A percentile compares a stretch with the other conserved stretches of the same genome.
Conservation (phyloP, 2,888 invertebrate species). For the Spilarctia lutea region DNA sequence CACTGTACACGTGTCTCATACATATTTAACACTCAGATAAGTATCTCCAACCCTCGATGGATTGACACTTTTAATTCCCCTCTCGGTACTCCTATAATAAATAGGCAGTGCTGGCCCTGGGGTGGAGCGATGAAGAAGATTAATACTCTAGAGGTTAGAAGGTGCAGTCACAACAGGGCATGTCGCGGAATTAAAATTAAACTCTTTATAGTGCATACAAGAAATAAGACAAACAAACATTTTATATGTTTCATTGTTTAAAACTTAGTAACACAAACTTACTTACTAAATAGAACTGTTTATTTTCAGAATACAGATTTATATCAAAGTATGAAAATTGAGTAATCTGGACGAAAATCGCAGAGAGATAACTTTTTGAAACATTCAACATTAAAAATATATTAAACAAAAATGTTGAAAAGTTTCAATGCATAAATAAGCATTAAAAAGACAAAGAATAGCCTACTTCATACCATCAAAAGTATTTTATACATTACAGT, state of each 20-base stretch:
- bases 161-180: neutral
- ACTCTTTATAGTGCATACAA: too few relatives aligned
- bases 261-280: neutral
- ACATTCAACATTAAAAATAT: neutral
- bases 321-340: neutral
- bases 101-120: neutral
- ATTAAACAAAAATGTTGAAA: neutral
- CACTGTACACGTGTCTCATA: neutral
- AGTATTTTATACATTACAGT: constrained; percentile 41
- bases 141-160: neutral
- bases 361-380: neutral
- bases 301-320: neutral
- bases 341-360: neutral
- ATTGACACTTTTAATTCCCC: neutral
- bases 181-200: too few relatives aligned
- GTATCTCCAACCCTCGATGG: neutral
- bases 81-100: neutral
- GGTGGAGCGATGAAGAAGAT: neutral
- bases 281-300: neutral
- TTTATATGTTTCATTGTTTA: neutral
- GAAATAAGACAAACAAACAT: neutral
- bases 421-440: neutral
- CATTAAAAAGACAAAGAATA: neutral
- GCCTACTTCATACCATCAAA: constrained; percentile 16
- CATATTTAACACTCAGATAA: neutral